Evolutionary conservation across 2,113 vertebrate genomes (phyloP).

Genomic region (Rhinichthys klamathensis): DNA sequence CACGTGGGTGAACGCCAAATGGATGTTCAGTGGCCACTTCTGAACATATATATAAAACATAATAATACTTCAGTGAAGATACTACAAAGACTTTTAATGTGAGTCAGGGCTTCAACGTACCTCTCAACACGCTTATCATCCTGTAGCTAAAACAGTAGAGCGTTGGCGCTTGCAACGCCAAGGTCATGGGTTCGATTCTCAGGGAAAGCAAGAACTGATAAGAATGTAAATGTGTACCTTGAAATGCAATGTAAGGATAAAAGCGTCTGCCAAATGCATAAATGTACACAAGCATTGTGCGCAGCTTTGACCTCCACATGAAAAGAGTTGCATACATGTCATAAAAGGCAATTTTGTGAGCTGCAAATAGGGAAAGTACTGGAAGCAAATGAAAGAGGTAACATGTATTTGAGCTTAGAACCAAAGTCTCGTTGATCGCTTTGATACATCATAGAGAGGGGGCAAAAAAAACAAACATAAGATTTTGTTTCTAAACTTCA

Average conservation of each 20-base stretch:
- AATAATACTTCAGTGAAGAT: neutral
- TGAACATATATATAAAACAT: neutral
- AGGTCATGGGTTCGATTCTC: no score
- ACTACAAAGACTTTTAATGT: neutral
- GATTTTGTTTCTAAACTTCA: neutral
- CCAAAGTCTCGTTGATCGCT: neutral
- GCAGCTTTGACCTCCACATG: neutral
- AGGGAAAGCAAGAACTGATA: no score
- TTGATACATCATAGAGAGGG: neutral
- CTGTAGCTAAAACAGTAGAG: no score
- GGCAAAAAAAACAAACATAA: neutral
- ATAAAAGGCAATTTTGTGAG: neutral
- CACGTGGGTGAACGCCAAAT: neutral
- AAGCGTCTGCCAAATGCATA: no score
- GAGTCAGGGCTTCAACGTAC: neutral
- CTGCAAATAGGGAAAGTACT: neutral
- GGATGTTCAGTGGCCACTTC: neutral
- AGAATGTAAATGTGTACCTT: no score
- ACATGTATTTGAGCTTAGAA: constrained; percentile 2
- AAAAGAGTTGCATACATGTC: neutral
- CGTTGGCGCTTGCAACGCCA: no score
- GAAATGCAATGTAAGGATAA: no score
- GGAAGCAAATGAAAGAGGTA: neutral
- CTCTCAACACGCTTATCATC: neutral
- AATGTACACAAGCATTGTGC: neutral